Conservation (phyloP, 2,888 invertebrate species). For the Scaptomyza reducta region DNA sequence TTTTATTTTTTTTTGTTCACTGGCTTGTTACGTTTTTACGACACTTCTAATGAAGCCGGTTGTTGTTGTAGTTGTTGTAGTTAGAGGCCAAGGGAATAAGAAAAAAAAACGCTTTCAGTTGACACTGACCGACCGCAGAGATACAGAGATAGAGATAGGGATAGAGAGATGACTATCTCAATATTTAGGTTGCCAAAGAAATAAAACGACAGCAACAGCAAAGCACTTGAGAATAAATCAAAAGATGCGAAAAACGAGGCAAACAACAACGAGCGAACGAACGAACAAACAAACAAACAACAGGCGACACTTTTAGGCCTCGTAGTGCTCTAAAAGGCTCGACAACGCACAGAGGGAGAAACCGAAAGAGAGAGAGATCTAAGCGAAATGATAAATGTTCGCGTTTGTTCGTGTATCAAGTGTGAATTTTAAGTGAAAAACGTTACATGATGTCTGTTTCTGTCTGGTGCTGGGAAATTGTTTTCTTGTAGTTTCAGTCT, state of each 20-base stretch:
- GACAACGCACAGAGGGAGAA: neutral
- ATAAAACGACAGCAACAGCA: constrained; percentile 38
- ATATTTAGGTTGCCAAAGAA: constrained; percentile 73
- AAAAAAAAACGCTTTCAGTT: constrained; percentile 50
- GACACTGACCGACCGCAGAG: constrained; percentile 73
- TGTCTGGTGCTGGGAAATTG: constrained; percentile 47
- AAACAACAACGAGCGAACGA: constrained; percentile 25
- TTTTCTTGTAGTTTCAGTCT: neutral
- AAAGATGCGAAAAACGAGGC: constrained; percentile 71
- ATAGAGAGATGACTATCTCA: constrained; percentile 69
- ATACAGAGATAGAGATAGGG: constrained; percentile 31
- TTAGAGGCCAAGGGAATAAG: constrained; percentile 33
- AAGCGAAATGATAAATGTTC: constrained; percentile 74
- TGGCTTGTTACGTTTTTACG: constrained; percentile 44
- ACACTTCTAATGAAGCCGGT: constrained; percentile 59
- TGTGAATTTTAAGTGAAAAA: constrained; percentile 78
- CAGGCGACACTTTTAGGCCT: constrained; percentile 69
- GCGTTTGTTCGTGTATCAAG: constrained; percentile 66
- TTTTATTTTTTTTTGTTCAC: neutral
- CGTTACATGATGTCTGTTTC: constrained; percentile 42
- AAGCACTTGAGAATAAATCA: constrained; percentile 73
- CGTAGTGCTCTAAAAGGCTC: constrained; percentile 63
- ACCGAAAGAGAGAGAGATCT: constrained; percentile 46
- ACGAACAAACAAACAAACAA: constrained; percentile 21
- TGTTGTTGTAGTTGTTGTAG: constrained; percentile 8